phyloP scores from a whole-genome alignment of 2,797 vertebrate species.

The Dicrostonyx torquatus region DNA sequence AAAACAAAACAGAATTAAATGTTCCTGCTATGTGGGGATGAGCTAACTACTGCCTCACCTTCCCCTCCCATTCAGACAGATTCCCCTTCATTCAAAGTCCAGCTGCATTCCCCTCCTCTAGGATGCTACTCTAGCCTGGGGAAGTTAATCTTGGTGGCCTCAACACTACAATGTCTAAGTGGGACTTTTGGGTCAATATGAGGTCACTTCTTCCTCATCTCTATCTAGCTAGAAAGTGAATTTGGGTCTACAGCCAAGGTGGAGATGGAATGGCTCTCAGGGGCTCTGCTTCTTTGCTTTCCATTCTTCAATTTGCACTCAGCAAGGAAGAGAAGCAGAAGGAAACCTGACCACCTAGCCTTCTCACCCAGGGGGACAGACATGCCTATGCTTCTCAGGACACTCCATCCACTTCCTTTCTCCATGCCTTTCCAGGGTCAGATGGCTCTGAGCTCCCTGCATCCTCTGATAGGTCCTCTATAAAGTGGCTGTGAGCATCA shows the following conservation, averaged over 20 bases:
- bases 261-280: not conserved
- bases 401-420: too few relatives aligned
- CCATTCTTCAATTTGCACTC: not conserved
- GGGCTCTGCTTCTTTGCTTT: not conserved
- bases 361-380: not conserved
- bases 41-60: not conserved
- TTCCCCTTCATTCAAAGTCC: not conserved
- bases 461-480: not conserved
- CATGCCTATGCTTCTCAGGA: not conserved
- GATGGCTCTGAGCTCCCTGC: not conserved
- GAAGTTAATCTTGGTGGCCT: not conserved
- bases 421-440: not conserved
- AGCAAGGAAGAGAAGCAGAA: not conserved
- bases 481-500: fast-evolving
- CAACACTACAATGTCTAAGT: not conserved
- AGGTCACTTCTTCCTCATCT: not conserved
- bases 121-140: not conserved
- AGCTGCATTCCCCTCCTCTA: fast-evolving
- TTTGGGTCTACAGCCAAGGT: not conserved
- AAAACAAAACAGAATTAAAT: not conserved
- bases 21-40: not conserved
- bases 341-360: not conserved
- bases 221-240: not conserved
- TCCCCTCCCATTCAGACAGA: not conserved
- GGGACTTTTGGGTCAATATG: not conserved